Percentiles rank a stretch among this genome's conserved stretches.
These are phyloP conservation scores for Percina caprodes DNA, from an alignment of 2,113 vertebrate species.

Conservation along the genomic window DNA sequence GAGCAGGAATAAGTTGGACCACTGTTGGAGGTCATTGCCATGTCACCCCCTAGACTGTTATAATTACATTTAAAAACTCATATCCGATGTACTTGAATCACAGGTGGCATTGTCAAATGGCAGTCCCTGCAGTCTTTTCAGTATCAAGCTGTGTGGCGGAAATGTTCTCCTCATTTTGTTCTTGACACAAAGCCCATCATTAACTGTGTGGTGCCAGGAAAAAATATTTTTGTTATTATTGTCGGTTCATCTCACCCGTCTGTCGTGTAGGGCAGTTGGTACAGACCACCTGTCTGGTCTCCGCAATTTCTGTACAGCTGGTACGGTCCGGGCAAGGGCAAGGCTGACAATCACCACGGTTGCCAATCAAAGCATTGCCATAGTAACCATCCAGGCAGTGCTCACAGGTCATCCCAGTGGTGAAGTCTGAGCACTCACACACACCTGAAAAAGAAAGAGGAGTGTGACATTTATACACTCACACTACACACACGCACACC, in stretches of 20 bases:
- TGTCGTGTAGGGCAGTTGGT: constrained; percentile 90
- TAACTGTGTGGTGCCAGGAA: neutral
- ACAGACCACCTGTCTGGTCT: constrained; percentile 88
- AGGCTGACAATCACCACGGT: constrained; percentile 83
- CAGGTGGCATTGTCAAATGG: constrained; percentile 2
- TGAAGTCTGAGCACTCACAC: constrained; percentile 90
- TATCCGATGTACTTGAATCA: constrained; percentile 15
- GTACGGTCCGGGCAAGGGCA: constrained; percentile 90
- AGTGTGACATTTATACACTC: neutral
- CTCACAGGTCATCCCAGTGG: constrained; percentile 89
- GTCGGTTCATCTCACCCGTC: constrained; percentile 86
- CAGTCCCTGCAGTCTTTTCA: constrained; percentile 15
- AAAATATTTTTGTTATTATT: neutral
- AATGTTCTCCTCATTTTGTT: constrained; percentile 16
- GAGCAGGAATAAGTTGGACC: constrained; percentile 31
- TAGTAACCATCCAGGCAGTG: constrained; percentile 90
- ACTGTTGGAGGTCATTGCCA: constrained; percentile 15
- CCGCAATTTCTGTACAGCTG: constrained; percentile 83
- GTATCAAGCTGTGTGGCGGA: constrained; percentile 4
- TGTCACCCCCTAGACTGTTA: neutral
- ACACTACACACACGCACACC: constrained; percentile 65
- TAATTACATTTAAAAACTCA: constrained; percentile 33
- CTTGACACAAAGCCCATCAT: constrained; percentile 20
- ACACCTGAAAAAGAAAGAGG: constrained; percentile 82
- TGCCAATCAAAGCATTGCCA: constrained; percentile 88